Conservation (phyloP, 2,888 invertebrate genomes). For the Labia minor region DNA sequence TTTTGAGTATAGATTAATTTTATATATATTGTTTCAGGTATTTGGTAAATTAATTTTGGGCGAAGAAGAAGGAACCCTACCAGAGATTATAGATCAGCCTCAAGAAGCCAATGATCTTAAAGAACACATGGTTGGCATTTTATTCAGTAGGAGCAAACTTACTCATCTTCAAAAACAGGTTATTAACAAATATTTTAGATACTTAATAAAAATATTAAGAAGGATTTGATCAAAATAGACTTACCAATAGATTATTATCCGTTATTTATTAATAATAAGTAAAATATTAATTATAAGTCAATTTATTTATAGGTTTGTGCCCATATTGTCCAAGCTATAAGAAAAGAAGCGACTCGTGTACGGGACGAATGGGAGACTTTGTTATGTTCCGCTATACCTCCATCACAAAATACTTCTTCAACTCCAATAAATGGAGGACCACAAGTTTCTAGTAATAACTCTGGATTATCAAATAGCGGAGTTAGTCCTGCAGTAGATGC, state of each 20-base stretch:
- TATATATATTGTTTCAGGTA: slow-evolving; percentile 44
- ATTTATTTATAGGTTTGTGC: slow-evolving; percentile 58
- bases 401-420: not conserved
- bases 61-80: slow-evolving; percentile 38
- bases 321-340: slow-evolving; percentile 82
- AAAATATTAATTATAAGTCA: too few species aligned
- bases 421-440: slow-evolving; percentile 21
- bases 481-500: slow-evolving; percentile 51
- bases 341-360: slow-evolving; percentile 74
- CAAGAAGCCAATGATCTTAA: slow-evolving; percentile 57
- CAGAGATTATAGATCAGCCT: slow-evolving; percentile 34
- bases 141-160: slow-evolving; percentile 86
- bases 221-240: too few species aligned
- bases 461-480: not conserved
- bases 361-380: slow-evolving; percentile 83
- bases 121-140: slow-evolving; percentile 92
- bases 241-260: too few species aligned
- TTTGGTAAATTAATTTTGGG: slow-evolving; percentile 80
- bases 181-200: slow-evolving; percentile 16
- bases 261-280: too few species aligned
- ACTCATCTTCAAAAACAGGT: slow-evolving; percentile 89
- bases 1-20: not conserved
- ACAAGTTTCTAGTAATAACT: slow-evolving; percentile 33
- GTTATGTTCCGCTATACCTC: slow-evolving; percentile 38
- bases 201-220: not conserved